Evolutionary conservation across 2,888 invertebrate genomes (phyloP).

Genomic region (Tiliacea aurago): DNA sequence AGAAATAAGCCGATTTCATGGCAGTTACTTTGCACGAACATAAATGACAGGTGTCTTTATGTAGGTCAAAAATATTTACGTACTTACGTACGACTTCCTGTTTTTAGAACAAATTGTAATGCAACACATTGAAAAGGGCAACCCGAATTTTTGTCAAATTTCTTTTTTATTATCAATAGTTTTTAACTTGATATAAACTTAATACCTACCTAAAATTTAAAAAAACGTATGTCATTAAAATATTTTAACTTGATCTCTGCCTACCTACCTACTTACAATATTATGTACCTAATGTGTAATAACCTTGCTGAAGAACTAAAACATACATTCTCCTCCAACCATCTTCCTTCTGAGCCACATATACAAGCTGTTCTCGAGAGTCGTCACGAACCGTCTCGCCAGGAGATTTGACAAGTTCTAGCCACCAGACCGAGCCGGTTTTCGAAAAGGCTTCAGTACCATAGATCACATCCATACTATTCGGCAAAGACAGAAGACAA

Average conservation of each 20-base stretch:
- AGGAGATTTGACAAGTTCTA: too few species aligned
- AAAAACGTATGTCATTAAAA: not conserved
- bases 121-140: not conserved
- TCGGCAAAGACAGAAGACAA: too few species aligned
- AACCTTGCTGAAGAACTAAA: too few species aligned
- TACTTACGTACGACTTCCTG: not conserved
- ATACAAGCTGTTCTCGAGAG: too few species aligned
- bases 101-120: not conserved
- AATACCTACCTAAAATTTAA: not conserved
- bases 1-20: slow-evolving; percentile 31
- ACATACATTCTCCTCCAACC: too few species aligned
- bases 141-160: not conserved
- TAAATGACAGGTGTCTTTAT: not conserved
- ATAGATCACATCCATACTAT: too few species aligned
- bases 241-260: slow-evolving; percentile 3
- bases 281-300: too few species aligned
- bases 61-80: not conserved
- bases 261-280: not conserved
- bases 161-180: not conserved
- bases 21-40: not conserved
- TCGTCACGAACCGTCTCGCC: too few species aligned
- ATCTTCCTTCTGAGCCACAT: too few species aligned
- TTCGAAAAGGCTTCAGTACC: too few species aligned
- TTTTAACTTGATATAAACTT: not conserved
- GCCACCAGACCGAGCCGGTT: too few species aligned